A percentile compares a stretch with the other conserved stretches of the same genome.
Evolutionary conservation across 2,888 invertebrate species (phyloP).

Genomic region (Allacma fusca): DNA sequence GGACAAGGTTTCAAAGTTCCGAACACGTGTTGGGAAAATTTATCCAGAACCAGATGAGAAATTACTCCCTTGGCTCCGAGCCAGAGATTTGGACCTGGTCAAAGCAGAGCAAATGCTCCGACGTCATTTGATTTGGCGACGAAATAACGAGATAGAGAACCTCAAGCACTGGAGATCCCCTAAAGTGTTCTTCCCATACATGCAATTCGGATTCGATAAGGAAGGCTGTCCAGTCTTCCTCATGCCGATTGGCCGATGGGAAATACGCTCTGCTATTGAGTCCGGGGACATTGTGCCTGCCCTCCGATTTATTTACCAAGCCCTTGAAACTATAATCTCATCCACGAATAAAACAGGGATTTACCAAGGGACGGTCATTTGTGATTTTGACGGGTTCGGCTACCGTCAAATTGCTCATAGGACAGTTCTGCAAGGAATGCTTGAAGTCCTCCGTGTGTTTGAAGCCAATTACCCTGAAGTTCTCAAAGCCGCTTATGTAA

Average conservation of each 20-base stretch:
- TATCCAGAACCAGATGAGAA: conserved; percentile 44
- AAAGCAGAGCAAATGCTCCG: conserved; percentile 51
- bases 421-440: conserved; percentile 48
- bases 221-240: conserved; percentile 46
- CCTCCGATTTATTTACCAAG: conserved; percentile 47
- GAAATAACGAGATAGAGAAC: conserved; percentile 45
- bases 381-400: conserved; percentile 57
- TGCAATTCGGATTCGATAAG: conserved; percentile 43
- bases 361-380: conserved; percentile 49
- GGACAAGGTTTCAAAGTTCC: conserved; percentile 33
- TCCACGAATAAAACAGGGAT: conserved; percentile 35
- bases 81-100: conserved; percentile 45
- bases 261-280: conserved; percentile 43
- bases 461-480: conserved; percentile 52
- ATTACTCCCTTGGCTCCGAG: conserved; percentile 45
- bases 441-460: conserved; percentile 46
- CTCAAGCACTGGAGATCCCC: conserved; percentile 41
- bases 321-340: conserved; percentile 39
- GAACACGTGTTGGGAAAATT: conserved; percentile 34
- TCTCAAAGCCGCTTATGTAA: conserved; percentile 47
- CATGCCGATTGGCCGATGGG: conserved; percentile 48
- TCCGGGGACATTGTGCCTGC: conserved; percentile 47
- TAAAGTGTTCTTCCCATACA: conserved; percentile 46
- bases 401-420: conserved; percentile 53
- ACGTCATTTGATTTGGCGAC: conserved; percentile 47